Base-by-base conservation (phyloP, 2,797 vertebrate genomes). In the Carapus acus region DNA sequence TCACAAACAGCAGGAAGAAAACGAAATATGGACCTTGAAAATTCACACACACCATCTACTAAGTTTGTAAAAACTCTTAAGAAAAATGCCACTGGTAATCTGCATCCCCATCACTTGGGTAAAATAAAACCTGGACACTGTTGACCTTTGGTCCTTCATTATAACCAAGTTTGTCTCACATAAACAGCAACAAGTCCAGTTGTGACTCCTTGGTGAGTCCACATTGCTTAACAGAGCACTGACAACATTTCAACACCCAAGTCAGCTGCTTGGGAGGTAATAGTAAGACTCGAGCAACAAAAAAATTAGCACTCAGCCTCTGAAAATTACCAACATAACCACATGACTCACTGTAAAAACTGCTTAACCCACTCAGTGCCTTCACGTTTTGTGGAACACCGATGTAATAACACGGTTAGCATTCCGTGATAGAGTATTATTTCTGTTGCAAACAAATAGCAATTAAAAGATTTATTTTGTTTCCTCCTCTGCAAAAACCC, bases 71-170 rank as follows among this genome's bases (percentile, higher is more conserved):
- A 67, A 59, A 33, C 9, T 41, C 24, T 45, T 64, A 8, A 64
- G 29, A 39, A 29, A 33, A 29, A n/a, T n/a, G n/a, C n/a, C n/a
- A n/a, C n/a, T 20, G 15, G 36, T 55, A 31, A 19, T 7, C 24
- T 52, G n/a, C 11, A 31, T 67, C 24, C 29, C 27, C 20, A 44
- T 62, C 45, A 51, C 42, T 46, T 34, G 17, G 43, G 56, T 49
- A 49, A 49, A 43, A 42, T 17, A 7, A 40, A 39, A 20, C 17
- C 3, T 33, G 31, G 6, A 7, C 14, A 12, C 14, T 8, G 45
- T 23, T 60, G 60, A 71, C 52, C 69, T 65, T 74, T 52, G 41
- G 49, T 54, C 63, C 38, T 45, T 1, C 11, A 15, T 47, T 68
- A 22, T 41, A 49, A 8, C 18, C 14, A 56, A 42, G 17, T 42